phyloP scores from a whole-genome alignment of 2,113 vertebrate species.

The Puntigrus tetrazona region DNA sequence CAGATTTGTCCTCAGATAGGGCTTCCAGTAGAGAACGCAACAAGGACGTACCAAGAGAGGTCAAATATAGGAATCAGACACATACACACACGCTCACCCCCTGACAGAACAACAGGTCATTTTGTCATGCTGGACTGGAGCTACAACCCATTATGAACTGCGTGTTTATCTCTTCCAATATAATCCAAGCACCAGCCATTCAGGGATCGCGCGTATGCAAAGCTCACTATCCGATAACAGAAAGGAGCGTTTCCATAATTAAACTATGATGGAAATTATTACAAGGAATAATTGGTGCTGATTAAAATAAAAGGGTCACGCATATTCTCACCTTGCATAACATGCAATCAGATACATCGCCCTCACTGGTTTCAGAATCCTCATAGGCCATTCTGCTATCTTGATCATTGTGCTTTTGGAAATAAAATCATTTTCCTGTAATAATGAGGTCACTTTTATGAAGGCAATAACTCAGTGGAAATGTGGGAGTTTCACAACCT shows the following conservation, averaged over 20 bases:
- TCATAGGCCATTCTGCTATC: neutral
- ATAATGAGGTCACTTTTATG: constrained; percentile 65
- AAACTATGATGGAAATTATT: constrained; percentile 15
- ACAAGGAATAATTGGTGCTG: constrained; percentile 33
- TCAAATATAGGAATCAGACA: constrained; percentile 36
- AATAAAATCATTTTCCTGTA: neutral
- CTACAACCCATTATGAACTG: constrained; percentile 46
- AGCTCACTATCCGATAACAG: neutral
- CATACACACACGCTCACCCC: neutral
- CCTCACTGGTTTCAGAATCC: constrained; percentile 31
- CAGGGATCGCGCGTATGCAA: constrained; percentile 23
- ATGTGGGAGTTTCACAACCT: neutral
- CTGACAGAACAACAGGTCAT: constrained; percentile 36
- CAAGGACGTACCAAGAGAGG: constrained; percentile 45
- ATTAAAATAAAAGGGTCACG: constrained; percentile 16
- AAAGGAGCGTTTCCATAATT: neutral
- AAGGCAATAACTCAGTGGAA: constrained; percentile 18
- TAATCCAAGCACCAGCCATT: constrained; percentile 49
- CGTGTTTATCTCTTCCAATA: constrained; percentile 53
- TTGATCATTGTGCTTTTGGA: neutral
- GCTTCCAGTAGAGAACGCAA: neutral
- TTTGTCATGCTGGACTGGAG: constrained; percentile 44
- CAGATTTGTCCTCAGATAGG: constrained; percentile 46
- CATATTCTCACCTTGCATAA: constrained; percentile 5
- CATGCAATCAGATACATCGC: neutral